Evolutionary conservation across 1,140 invertebrate species (phyloP), one percentile per base, ranked within the genome.

Genomic region (Macrotrachela quadricornifera): DNA sequence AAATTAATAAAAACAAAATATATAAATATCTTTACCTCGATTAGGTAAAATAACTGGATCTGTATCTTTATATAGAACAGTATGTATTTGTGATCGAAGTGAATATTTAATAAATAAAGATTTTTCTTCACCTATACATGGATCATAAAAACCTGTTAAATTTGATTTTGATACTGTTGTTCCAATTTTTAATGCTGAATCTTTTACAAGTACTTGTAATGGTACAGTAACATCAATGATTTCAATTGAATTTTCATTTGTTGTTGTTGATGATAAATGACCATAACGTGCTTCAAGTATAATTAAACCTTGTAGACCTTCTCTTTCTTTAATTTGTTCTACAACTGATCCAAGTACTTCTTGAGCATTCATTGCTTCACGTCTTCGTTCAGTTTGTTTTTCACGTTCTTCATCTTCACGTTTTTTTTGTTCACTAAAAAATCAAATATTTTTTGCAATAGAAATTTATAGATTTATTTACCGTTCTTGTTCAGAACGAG

Each of bases 81-180:
- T 30, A 30, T 30, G 21, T 30, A 30, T 30, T 30, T 30, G 21
- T 30, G 21, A 30, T 30, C 21, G 21, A 30, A 30, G 21, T 4
- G 21, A 30, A 30, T 95, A 97, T 60, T 82, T 77, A 54, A 97
- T 76, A 40, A 79, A 77, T 21, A 97, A 70, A 55, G 77, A 77
- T 68, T 97, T 97, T 10, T 85, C 80, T 59, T 94, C 86, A 6
- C 87, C 85, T 15, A 90, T 76, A 63, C 85, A 86, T 0, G 88
- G 86, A 69, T 96, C 91, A 69, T 84, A 96, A 69, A 97, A 96
- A 30, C 91, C 91, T 40, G 88, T 83, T 49, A 96, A 69, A 64
- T 30, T 30, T 30, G 69, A 91, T 86, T 77, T 92, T 94, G 17
- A 81, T 79, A 16, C 79, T 76, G 16, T 61, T 61, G 59, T 83